Evolutionary conservation across 2,113 vertebrate genomes (phyloP).

Genomic region (Tautogolabrus adspersus): DNA sequence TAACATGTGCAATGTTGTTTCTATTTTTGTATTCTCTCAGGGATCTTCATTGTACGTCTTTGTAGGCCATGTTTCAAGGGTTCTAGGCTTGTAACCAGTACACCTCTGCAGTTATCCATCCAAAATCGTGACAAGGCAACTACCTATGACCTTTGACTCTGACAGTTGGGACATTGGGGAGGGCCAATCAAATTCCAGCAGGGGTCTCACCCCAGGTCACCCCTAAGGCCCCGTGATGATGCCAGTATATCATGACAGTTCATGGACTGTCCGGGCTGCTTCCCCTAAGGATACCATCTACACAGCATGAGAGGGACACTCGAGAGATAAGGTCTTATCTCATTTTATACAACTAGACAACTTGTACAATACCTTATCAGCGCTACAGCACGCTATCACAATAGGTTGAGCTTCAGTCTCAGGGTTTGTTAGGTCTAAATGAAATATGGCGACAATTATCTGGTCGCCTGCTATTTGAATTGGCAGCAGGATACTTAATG

Average conservation of each 20-base stretch:
- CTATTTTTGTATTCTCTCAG: background rate
- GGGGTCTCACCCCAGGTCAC: background rate
- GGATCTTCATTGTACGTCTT: no score
- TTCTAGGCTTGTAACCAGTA: background rate
- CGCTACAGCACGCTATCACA: slow-evolving; percentile 34
- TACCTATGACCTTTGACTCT: slow-evolving; percentile 1
- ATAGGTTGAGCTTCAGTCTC: slow-evolving; percentile 32
- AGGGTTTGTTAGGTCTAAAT: slow-evolving; percentile 51
- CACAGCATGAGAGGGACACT: slow-evolving; percentile 27
- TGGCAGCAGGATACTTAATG: slow-evolving; percentile 66
- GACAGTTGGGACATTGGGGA: background rate
- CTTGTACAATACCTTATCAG: slow-evolving; percentile 65
- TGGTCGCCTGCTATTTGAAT: slow-evolving; percentile 61
- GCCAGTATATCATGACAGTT: slow-evolving; percentile 38
- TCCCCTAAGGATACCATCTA: slow-evolving; percentile 28
- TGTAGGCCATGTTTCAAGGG: background rate
- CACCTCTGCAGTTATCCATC: slow-evolving; percentile 1
- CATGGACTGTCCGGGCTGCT: slow-evolving; percentile 12
- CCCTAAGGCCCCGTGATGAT: slow-evolving; percentile 23
- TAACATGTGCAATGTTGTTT: background rate
- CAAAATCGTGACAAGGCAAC: slow-evolving; percentile 27
- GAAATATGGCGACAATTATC: slow-evolving; percentile 76
- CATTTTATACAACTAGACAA: slow-evolving; percentile 53
- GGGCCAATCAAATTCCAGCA: slow-evolving; percentile 6
- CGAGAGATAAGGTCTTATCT: slow-evolving; percentile 73